These are phyloP conservation scores for Helicorthomorpha holstii DNA, from an alignment of 1,140 invertebrate species.

Conservation along the genomic window DNA sequence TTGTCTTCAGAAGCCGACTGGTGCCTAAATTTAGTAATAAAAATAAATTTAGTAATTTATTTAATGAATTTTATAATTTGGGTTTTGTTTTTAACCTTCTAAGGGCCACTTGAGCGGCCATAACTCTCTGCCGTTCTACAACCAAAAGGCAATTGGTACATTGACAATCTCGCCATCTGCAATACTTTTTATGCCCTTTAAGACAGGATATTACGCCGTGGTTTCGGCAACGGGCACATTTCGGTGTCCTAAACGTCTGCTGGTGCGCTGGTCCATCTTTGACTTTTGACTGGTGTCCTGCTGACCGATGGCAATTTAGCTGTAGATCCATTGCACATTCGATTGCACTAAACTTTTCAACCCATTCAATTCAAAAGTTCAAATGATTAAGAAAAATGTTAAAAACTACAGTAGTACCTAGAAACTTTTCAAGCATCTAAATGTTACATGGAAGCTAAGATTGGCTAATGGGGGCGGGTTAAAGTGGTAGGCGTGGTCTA, in stretches of 20 bases:
- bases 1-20: conserved; percentile 18
- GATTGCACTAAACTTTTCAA: too few relatives aligned
- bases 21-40: conserved; percentile 16
- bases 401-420: too few relatives aligned
- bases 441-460: too few relatives aligned
- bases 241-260: conserved; percentile 54
- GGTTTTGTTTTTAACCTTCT: conserved; percentile 19
- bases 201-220: conserved; percentile 74
- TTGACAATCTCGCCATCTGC: conserved; percentile 51
- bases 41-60: background rate
- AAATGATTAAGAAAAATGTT: too few relatives aligned
- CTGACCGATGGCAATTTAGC: too few relatives aligned
- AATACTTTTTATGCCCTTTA: conserved; percentile 60
- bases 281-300: too few relatives aligned
- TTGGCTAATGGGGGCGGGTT: too few relatives aligned
- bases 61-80: background rate
- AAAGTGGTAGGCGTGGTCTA: too few relatives aligned
- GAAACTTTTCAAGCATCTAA: too few relatives aligned
- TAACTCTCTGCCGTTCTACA: conserved; percentile 66
- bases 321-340: too few relatives aligned
- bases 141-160: conserved; percentile 75
- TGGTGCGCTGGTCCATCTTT: too few relatives aligned
- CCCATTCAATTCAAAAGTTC: too few relatives aligned
- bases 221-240: conserved; percentile 73
- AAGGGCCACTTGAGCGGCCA: conserved; percentile 61